Conservation (phyloP, 2,113 vertebrate genomes). For the Pavo muticus region DNA sequence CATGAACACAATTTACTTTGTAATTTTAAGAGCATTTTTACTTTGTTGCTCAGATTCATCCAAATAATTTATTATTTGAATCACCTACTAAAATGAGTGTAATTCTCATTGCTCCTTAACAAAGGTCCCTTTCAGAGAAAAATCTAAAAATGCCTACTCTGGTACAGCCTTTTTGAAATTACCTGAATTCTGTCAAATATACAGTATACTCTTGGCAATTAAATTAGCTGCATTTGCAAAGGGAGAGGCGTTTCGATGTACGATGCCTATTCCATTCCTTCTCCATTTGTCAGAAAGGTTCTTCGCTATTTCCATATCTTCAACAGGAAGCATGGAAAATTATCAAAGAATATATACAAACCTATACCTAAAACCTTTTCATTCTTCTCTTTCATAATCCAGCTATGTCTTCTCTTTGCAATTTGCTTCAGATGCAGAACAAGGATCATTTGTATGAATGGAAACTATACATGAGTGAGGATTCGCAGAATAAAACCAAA, state of each 20-base stretch:
- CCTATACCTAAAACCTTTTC: background rate
- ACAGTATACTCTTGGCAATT: background rate
- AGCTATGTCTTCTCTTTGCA: background rate
- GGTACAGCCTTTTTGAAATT: background rate
- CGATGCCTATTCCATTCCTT: background rate
- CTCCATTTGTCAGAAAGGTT: background rate
- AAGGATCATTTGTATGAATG: background rate
- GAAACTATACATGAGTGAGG: background rate
- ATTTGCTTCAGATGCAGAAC: background rate
- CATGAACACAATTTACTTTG: background rate
- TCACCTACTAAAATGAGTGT: background rate
- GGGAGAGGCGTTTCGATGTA: background rate
- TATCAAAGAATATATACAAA: background rate
- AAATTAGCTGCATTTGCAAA: background rate
- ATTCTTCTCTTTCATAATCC: background rate
- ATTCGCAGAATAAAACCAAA: background rate
- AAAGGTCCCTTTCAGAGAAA: background rate
- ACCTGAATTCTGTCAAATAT: background rate
- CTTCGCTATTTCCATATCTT: background rate
- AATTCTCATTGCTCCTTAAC: background rate
- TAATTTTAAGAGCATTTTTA: background rate
- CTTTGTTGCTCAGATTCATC: background rate
- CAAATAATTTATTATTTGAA: background rate
- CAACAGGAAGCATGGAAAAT: background rate
- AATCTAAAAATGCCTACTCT: background rate